Evolutionary conservation across 1,140 invertebrate species (phyloP), one percentile per base, ranked within the genome.

Genomic region (Penaeus chinensis): DNA sequence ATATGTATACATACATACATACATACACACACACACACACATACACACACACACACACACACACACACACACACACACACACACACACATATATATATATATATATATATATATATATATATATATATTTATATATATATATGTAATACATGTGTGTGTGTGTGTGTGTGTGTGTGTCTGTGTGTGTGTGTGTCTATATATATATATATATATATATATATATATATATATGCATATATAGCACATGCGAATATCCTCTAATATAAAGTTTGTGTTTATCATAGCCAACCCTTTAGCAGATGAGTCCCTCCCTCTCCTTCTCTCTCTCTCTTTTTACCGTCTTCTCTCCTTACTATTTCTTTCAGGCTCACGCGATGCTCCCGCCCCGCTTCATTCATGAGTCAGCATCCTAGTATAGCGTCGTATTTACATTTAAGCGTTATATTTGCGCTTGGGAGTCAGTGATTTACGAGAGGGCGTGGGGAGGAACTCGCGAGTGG

Each of bases 161-260:
- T 81, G 54, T 81, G 79, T 81, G 54, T 81, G 54, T 61, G 54
- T 66, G 81, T 82, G n/a, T 82, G 62, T 66, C 24, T 66, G 37
- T 82, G 24, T 82, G 62, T 82, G 32, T 82, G 65, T 66, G 32
- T 32, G 69, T 32, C 63, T 16, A 7, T 32, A 66, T 20, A 22
- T 62, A n/a, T 13, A 22, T 81, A 18, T 62, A 54, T 11, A 24
- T 32, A n/a, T 81, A 32, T 19, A 32, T 65, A 19, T 62, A 62
- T 61, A 13, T 20, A 54, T 1, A 54, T 13, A 2, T 54, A 54
- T 54, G 54, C 16, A 54, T 54, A 16, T 54, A 54, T 54, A 16
- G 0, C 4, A 42, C 7, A 42, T 42, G 7, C 37, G 37, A 4
- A 42, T 42, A 42, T 42, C 4, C 4, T 42, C 4, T 7, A 71